Percentiles rank a stretch among this genome's conserved stretches.
Evolutionary conservation across 1,140 invertebrate species (phyloP).

Genomic region (Notospermus geniculatus): DNA sequence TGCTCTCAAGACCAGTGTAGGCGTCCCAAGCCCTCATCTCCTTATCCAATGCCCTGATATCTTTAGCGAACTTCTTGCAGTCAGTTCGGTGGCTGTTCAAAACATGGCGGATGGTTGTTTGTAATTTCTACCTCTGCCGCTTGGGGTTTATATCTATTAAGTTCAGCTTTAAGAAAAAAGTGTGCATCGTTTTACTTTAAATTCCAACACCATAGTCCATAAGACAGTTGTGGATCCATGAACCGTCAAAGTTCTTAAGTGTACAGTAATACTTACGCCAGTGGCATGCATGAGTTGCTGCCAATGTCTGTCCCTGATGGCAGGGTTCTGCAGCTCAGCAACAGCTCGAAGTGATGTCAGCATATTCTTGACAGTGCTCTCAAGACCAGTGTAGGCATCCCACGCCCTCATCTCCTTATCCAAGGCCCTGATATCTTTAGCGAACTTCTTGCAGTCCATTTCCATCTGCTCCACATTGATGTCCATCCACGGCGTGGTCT

Average conservation of each 20-base stretch:
- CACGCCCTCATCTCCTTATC: slow-evolving; percentile 86
- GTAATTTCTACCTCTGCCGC: no score
- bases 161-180: no score
- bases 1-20: slow-evolving; percentile 58
- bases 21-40: slow-evolving; percentile 86
- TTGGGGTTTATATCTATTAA: no score
- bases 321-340: slow-evolving; percentile 91
- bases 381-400: slow-evolving; percentile 70
- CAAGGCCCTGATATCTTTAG: slow-evolving; percentile 68
- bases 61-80: slow-evolving; percentile 93
- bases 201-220: no score
- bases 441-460: slow-evolving; percentile 96
- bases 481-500: slow-evolving; percentile 91
- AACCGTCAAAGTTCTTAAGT: no score
- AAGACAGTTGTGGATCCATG: no score
- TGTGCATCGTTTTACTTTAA: no score
- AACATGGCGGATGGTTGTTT: no score
- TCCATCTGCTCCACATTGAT: slow-evolving; percentile 98
- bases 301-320: slow-evolving; percentile 94
- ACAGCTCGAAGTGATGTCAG: slow-evolving; percentile 68
- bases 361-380: slow-evolving; percentile 57
- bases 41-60: slow-evolving; percentile 72
- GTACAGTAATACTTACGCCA: slow-evolving; percentile 66
- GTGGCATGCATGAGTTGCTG: slow-evolving; percentile 92
- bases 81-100: no score